phyloP scores from a whole-genome alignment of 2,113 vertebrate genomes.

The Amphilophus citrinellus region DNA sequence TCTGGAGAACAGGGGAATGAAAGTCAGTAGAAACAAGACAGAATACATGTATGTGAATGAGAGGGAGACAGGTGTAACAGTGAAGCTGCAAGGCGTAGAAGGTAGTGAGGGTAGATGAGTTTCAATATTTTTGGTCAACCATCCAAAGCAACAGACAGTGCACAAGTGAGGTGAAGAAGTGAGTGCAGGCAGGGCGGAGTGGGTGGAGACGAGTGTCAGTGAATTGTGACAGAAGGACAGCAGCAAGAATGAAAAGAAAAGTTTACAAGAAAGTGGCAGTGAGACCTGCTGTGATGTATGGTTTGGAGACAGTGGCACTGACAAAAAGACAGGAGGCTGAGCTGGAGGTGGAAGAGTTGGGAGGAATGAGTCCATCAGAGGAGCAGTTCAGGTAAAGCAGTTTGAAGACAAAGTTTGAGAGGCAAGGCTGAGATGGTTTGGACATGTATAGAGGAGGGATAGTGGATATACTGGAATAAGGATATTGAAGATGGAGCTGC shows the following conservation, averaged over 20 bases:
- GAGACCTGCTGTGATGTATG: neutral
- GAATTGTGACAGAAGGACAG: no score
- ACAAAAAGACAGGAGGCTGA: neutral
- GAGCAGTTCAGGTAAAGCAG: neutral
- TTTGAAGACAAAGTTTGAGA: neutral
- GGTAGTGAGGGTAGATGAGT: no score
- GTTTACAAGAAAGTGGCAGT: neutral
- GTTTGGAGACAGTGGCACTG: neutral
- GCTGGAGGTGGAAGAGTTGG: neutral
- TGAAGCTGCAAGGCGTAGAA: no score
- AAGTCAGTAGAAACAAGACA: neutral
- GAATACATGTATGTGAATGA: neutral
- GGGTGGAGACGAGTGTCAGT: neutral
- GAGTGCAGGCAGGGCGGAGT: neutral
- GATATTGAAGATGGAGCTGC: neutral
- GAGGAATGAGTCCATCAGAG: neutral
- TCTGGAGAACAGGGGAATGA: neutral
- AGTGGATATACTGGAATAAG: neutral
- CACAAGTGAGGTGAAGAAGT: neutral
- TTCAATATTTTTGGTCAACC: no score
- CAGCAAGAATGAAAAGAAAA: neutral
- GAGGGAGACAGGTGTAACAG: no score
- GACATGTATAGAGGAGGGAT: neutral
- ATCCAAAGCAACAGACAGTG: no score
- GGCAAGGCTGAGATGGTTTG: neutral